These are phyloP conservation scores for Apamea sordens DNA, from an alignment of 2,888 invertebrate genomes.

Conservation along the genomic window DNA sequence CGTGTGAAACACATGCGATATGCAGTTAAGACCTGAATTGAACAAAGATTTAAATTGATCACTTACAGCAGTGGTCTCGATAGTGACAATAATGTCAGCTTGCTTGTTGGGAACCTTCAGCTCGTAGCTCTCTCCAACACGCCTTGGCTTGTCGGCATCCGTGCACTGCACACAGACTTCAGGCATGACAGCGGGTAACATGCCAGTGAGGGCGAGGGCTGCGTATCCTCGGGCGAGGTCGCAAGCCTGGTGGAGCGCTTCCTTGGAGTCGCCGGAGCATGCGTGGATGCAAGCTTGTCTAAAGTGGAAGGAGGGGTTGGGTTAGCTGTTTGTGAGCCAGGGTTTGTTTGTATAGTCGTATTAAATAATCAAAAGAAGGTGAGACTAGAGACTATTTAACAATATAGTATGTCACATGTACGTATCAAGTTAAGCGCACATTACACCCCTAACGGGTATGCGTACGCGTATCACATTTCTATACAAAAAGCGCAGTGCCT, in stretches of 20 bases:
- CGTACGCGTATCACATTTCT: not conserved
- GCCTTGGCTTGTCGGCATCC: constrained; percentile 82
- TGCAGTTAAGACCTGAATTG: too few relatives aligned
- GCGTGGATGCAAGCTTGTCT: constrained; percentile 94
- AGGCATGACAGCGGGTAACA: constrained; percentile 92
- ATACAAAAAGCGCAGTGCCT: not conserved
- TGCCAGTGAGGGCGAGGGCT: constrained; percentile 90
- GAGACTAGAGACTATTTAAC: not conserved
- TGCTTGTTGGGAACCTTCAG: constrained; percentile 93
- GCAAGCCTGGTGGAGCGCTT: constrained; percentile 91
- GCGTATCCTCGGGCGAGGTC: constrained; percentile 92
- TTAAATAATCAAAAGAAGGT: not conserved
- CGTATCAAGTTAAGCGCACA: not conserved
- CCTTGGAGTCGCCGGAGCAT: constrained; percentile 76
- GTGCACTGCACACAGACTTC: constrained; percentile 91
- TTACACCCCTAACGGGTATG: too few relatives aligned
- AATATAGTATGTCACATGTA: not conserved
- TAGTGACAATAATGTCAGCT: constrained; percentile 95
- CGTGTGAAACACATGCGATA: not conserved
- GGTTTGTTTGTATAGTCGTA: not conserved
- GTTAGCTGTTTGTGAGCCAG: not conserved
- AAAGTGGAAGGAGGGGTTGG: not conserved
- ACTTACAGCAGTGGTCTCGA: constrained; percentile 89
- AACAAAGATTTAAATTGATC: not conserved
- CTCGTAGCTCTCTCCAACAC: constrained; percentile 91